Evolutionary conservation across 2,113 vertebrate species (phyloP), one percentile per base, ranked within the genome.

Genomic region (Bos indicus): DNA sequence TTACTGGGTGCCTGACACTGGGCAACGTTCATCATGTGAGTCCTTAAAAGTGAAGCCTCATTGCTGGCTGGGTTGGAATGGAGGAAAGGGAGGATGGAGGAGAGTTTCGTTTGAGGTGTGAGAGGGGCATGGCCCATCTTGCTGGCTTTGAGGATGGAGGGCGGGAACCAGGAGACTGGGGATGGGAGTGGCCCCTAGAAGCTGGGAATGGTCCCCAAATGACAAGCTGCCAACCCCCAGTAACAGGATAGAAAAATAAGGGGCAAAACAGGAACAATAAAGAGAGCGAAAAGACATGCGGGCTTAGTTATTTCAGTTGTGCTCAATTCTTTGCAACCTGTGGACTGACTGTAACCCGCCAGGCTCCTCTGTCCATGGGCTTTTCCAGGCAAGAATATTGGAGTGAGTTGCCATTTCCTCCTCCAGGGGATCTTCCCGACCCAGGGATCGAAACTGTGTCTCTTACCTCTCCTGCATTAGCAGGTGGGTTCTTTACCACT

Each of bases 51-150:
- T 28, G 59, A 77, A 83, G 46, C 21, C 5, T 51, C 6, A 0
- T 33, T 33, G 26, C 54, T 7, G 48, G 30, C 74, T 40, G 81
- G 52, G 60, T 46, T 48, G 4, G 30, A 81, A 13, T 23, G 2
- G 26, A 64, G n/a, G 77, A 56, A 56, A 95, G 15, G 64, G 23
- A 67, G 40, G 60, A 78, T 28, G 43, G 26, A 30, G 13, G 19
- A 17, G 54, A 30, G 78, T 48, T 23, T 59, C 3, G 0, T 9
- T 17, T 0, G 1, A 7, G n/a, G 52, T 17, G n/a, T 4, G 36
- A n/a, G 71, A 87, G 54, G 30, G 17, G 28, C 17, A 3, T 3
- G 6, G 3, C 48, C 7, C 30, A 33, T 4, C 1, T 8, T 48
- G 26, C 26, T 71, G 91, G 25, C 30, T 85, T 80, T 60, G 86